phyloP scores from a whole-genome alignment of 37 sponge, comb jelly and placozoan genomes.

The Theonella swinhoei region DNA sequence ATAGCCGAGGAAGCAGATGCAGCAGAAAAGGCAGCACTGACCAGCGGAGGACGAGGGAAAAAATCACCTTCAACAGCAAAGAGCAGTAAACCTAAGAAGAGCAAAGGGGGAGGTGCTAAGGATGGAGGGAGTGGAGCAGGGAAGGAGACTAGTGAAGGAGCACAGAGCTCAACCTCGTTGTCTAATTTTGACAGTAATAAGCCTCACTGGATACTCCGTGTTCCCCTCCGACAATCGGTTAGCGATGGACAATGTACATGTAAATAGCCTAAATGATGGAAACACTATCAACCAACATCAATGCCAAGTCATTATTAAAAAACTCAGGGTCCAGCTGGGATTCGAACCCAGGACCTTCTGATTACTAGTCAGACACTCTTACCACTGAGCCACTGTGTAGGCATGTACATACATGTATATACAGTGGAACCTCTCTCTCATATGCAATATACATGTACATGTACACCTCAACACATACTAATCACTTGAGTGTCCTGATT shows the following conservation, averaged over 20 bases:
- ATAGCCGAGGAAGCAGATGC: constrained; percentile 17
- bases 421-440: neutral
- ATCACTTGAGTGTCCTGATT: no score
- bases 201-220: constrained; percentile 74
- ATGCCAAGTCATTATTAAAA: no score
- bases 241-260: no score
- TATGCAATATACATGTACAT: neutral
- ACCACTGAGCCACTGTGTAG: no score
- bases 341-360: no score
- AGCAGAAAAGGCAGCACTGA: constrained; percentile 2
- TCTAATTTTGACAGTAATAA: constrained; percentile 46
- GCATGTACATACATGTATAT: no score
- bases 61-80: constrained; percentile 12
- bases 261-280: no score
- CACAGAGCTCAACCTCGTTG: neutral
- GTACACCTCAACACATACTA: neutral
- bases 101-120: constrained; percentile 12
- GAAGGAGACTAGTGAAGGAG: neutral
- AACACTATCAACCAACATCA: no score
- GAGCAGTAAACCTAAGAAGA: constrained; percentile 6
- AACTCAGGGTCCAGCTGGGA: no score
- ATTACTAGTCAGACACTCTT: no score
- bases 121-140: constrained; percentile 9
- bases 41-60: neutral
- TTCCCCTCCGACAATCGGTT: constrained; percentile 30